A percentile compares a stretch with the other conserved stretches of the same genome.
Conservation (phyloP, 1,140 invertebrate species). For the Drosophila malerkotliana region DNA sequence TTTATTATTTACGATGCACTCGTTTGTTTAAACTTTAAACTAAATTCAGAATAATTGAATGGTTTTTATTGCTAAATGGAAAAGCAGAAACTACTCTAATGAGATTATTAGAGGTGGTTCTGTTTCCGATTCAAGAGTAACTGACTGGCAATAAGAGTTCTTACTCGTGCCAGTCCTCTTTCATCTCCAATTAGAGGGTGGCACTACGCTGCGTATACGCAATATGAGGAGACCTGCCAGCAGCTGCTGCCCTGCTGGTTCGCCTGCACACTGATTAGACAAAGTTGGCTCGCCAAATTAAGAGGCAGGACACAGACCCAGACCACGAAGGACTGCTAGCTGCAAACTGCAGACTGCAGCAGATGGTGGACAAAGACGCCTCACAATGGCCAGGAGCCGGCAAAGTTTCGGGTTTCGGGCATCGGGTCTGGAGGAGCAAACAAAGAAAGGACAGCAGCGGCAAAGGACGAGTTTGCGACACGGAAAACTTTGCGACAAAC, state of each 20-base stretch:
- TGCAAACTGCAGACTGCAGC: constrained; percentile 49
- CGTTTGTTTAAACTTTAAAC: not conserved
- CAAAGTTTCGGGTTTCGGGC: constrained; percentile 16
- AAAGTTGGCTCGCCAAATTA: constrained; percentile 48
- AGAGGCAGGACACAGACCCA: constrained; percentile 24
- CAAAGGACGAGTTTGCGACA: constrained; percentile 7
- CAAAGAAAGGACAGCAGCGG: constrained; percentile 22
- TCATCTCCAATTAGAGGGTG: not conserved
- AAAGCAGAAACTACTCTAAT: not conserved
- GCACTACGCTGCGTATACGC: constrained; percentile 29
- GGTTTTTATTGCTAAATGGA: not conserved
- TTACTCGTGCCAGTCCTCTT: not conserved
- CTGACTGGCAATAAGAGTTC: not conserved
- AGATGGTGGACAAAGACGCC: constrained; percentile 32
- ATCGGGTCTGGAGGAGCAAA: constrained; percentile 7
- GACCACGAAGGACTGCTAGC: constrained; percentile 26
- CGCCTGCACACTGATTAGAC: constrained; percentile 38
- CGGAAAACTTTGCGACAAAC: constrained; percentile 48
- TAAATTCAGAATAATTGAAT: not conserved
- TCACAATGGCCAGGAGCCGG: constrained; percentile 43
- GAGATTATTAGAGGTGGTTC: not conserved
- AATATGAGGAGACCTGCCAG: constrained; percentile 26
- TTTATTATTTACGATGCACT: not conserved
- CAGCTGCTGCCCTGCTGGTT: constrained; percentile 24
- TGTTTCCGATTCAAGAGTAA: not conserved